Evolutionary conservation across 2,113 vertebrate species (phyloP).

Genomic region (Mustela nigripes): DNA sequence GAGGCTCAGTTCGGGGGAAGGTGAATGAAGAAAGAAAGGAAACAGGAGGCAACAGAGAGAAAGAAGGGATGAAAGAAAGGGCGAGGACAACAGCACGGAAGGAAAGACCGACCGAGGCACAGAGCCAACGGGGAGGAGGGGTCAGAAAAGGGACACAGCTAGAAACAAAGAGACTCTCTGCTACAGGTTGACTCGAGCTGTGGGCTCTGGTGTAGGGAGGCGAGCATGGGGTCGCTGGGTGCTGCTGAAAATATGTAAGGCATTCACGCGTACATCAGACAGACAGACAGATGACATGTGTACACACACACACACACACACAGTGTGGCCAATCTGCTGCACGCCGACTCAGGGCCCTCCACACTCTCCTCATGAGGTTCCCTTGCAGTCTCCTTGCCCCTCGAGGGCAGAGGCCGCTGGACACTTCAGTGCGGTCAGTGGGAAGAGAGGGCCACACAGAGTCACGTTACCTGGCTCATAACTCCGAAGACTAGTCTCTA

Average conservation of each 20-base stretch:
- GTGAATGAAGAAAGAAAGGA: slow-evolving; percentile 69
- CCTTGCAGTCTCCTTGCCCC: not conserved
- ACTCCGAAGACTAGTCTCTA: not conserved
- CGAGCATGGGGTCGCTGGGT: not conserved
- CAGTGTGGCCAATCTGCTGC: not conserved
- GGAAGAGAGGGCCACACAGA: not conserved
- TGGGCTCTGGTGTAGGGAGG: not conserved
- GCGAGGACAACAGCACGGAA: not conserved
- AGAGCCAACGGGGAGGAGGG: not conserved
- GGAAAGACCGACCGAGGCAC: not conserved
- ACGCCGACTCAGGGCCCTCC: not conserved
- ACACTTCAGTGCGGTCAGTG: not conserved
- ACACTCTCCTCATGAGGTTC: not conserved
- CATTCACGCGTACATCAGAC: not conserved
- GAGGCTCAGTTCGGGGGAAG: slow-evolving; percentile 75
- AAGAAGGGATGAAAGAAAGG: not conserved
- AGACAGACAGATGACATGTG: not conserved
- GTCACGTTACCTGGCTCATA: not conserved
- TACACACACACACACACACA: not conserved
- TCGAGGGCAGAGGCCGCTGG: not conserved
- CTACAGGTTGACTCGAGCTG: not conserved
- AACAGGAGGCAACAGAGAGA: slow-evolving; percentile 17
- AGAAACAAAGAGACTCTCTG: not conserved
- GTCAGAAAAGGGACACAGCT: not conserved
- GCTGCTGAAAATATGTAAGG: not conserved